Percentiles rank a stretch among this genome's conserved stretches.
These are phyloP conservation scores for Zonotrichia albicollis DNA, from an alignment of 2,797 vertebrate species.

Conservation along the genomic window DNA sequence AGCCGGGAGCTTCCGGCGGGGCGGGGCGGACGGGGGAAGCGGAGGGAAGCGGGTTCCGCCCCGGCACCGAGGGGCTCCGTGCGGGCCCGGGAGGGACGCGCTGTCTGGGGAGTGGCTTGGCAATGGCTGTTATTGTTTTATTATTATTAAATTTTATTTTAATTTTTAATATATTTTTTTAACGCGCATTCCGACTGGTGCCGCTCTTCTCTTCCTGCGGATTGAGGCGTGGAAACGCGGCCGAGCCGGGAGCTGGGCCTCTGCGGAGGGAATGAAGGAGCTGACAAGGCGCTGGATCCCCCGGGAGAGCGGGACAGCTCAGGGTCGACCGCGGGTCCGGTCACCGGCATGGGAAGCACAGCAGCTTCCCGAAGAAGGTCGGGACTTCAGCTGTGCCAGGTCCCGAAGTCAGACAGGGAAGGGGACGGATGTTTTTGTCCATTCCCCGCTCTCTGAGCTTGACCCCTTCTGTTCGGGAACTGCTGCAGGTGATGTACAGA, in stretches of 20 bases:
- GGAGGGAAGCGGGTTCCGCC: accelerated
- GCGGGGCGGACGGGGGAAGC: too few species aligned
- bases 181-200: neutral
- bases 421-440: neutral
- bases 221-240: neutral
- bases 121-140: neutral
- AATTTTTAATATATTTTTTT: neutral
- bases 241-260: neutral
- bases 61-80: accelerated
- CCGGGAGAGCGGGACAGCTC: neutral
- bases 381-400: neutral
- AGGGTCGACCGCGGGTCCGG: neutral
- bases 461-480: accelerated
- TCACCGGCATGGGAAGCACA: neutral
- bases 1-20: neutral
- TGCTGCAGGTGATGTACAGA: neutral
- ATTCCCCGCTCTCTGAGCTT: neutral
- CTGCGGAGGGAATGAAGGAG: neutral
- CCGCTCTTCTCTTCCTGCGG: neutral
- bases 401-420: neutral
- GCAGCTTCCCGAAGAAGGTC: neutral
- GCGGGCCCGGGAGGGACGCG: accelerated
- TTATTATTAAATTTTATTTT: too few species aligned
- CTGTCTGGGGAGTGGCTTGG: neutral
- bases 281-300: neutral